Conservation (phyloP, 2,888 invertebrate species). For the Mesoligia furuncula region DNA sequence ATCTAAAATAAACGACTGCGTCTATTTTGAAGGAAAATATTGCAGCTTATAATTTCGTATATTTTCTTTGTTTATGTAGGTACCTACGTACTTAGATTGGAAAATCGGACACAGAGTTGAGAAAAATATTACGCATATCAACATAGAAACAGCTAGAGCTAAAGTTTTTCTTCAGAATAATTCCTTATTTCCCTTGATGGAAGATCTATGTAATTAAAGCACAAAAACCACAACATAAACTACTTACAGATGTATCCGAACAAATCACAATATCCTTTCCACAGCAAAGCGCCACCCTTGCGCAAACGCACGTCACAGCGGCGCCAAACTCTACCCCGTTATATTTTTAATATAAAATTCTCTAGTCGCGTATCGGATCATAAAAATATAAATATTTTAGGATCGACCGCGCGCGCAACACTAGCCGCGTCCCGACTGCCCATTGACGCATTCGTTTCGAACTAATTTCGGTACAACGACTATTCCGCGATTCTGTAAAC, state of each 20-base stretch:
- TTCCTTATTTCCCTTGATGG: slow-evolving; percentile 3
- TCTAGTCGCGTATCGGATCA: slow-evolving; percentile 83
- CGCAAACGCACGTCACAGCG: slow-evolving; percentile 81
- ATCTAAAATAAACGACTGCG: slow-evolving; percentile 21
- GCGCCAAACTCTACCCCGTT: slow-evolving; percentile 76
- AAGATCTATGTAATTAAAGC: slow-evolving; percentile 4
- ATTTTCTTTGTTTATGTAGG: slow-evolving; percentile 21
- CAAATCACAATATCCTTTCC: slow-evolving; percentile 64
- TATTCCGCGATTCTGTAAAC: slow-evolving; percentile 90
- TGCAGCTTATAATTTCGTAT: not conserved
- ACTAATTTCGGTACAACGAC: slow-evolving; percentile 90
- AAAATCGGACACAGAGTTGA: not conserved
- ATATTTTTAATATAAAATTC: slow-evolving; percentile 87
- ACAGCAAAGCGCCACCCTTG: slow-evolving; percentile 68
- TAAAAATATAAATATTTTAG: slow-evolving; percentile 88
- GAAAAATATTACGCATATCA: not conserved
- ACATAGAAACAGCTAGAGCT: not conserved
- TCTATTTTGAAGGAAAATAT: slow-evolving; percentile 5
- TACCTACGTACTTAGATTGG: not conserved
- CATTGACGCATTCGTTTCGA: slow-evolving; percentile 89
- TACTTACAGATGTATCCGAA: slow-evolving; percentile 68
- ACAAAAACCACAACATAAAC: slow-evolving; percentile 46
- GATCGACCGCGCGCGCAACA: slow-evolving; percentile 81
- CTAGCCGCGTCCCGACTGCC: slow-evolving; percentile 80
- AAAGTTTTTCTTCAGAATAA: not conserved